Evolutionary conservation across 2,113 vertebrate genomes (phyloP), one percentile per base, ranked within the genome.

Genomic region (Stigmatopora nigra): DNA sequence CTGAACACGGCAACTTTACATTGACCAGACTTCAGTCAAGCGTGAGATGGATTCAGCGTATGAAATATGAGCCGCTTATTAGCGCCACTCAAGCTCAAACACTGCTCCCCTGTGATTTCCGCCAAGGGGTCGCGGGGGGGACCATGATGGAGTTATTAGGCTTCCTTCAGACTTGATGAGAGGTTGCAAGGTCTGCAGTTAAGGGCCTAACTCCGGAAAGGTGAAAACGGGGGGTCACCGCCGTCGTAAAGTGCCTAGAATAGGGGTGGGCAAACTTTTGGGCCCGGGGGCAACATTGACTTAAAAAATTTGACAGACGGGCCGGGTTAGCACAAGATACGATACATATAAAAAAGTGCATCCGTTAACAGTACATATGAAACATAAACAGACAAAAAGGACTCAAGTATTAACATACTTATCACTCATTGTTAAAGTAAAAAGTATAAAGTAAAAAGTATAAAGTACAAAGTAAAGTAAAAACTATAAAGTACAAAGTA

Each of bases 41-140:
- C 59, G 57, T 61, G 64, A 59, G 65, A 79, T 51, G 64, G 68
- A 81, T 79, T 70, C 70, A 20, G 69, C 67, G 70, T 73, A 78
- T 83, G 87, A 87, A 89, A 89, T 80, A 61, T 76, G 86, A 89
- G 77, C 78, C 38, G 68, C 63, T 69, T 75, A 78, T 69, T 73
- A 65, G 73, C 7, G 47, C 17, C 20, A 35, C 46, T 17, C 75
- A 69, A 55, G 15, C 20, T 70, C 78, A 74, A 71, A 64, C 73
- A 67, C 70, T 46, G 65, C 66, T 68, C 72, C 44, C 77, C 68
- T 67, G 61, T 20, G 57, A 69, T 74, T 63, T 83, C 84, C 48
- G 56, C 61, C 38, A 78, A 77, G 25, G 25, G 25, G 25, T 31
- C 25, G 25, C 25, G 78, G 77, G 78, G 62, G 44, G 46, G 60